Evolutionary conservation across 2,888 invertebrate genomes (phyloP), one percentile per base, ranked within the genome.

Genomic region (Physocephala rufipes): DNA sequence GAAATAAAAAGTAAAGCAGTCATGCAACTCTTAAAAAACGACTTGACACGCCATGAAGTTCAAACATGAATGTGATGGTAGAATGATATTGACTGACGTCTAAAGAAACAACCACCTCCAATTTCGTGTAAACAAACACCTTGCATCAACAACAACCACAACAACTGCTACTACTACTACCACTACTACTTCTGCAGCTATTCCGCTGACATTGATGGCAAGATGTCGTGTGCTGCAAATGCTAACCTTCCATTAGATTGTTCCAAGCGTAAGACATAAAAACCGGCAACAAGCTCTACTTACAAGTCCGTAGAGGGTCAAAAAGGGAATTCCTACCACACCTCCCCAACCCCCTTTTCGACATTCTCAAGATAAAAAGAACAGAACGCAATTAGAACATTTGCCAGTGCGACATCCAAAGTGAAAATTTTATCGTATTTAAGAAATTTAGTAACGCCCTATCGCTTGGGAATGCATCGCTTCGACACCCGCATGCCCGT

Each of bases 61-160:
- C 62, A 36, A 62, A 36, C 64, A 70, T 64, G 58, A 70, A 70
- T 70, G 70, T 58, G 64, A 64, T 47, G 58, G 70, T 64, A 61
- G 47, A 68, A 68, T 49, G 67, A 30, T 49, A 55, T 61, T 68
- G 47, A 68, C 47, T 49, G 15, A 36, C 49, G 59, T n/a, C n/a
- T n/a, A n/a, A 61, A 28, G 59, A 49, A 66, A 16, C 65, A n/a
- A 16, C 66, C 55, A 53, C 58, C 21, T n/a, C n/a, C n/a, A n/a
- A n/a, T n/a, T n/a, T 9, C 9, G 2, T 47, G n/a, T 13, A 58
- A 15, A 43, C 26, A 16, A 43, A 43, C 24, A 49, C 28, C 24
- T 51, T 26, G 59, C 4, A 55, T 19, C 26, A 55, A 63, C 36
- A 61, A 64, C 19, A 63, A 64, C 15, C 1, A 15, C 24, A 30